Conservation (phyloP, 2,113 vertebrate species). For the Tetrao urogallus region DNA sequence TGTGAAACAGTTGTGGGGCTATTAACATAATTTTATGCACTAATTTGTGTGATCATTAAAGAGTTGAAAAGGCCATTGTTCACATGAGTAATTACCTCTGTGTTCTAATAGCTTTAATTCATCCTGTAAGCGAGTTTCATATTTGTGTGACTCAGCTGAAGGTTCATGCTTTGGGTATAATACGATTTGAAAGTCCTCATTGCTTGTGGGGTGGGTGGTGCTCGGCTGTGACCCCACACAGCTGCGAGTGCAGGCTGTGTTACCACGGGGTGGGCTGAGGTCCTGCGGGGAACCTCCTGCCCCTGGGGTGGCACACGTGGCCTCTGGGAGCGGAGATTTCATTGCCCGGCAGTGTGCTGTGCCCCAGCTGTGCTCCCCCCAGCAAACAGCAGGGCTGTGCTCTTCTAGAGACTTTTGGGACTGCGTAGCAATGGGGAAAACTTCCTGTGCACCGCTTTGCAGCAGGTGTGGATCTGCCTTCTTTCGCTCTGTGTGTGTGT, state of each 20-base stretch:
- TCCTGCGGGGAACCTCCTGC: no score
- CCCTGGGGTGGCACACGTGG: not conserved
- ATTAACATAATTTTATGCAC: conserved; percentile 50
- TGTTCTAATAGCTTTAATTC: conserved; percentile 46
- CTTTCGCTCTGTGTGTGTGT: not conserved
- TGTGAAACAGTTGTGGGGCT: not conserved
- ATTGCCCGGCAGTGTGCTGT: not conserved
- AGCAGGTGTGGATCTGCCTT: not conserved
- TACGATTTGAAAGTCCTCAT: not conserved
- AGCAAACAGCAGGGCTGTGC: not conserved
- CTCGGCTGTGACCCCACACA: not conserved
- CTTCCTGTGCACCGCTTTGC: not conserved
- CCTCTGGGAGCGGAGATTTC: not conserved
- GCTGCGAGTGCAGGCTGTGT: not conserved
- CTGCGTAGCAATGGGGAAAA: not conserved
- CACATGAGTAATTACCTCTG: conserved; percentile 59
- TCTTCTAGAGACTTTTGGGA: not conserved
- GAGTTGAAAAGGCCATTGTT: conserved; percentile 55
- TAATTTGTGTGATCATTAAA: conserved; percentile 68
- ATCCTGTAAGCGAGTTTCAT: conserved; percentile 3
- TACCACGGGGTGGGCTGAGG: not conserved
- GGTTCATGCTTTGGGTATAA: not conserved
- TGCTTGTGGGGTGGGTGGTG: not conserved
- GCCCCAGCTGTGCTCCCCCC: not conserved
- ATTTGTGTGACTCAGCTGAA: conserved; percentile 13